These are phyloP conservation scores for Epinephelus moara DNA, from an alignment of 2,113 vertebrate genomes.

Conservation along the genomic window DNA sequence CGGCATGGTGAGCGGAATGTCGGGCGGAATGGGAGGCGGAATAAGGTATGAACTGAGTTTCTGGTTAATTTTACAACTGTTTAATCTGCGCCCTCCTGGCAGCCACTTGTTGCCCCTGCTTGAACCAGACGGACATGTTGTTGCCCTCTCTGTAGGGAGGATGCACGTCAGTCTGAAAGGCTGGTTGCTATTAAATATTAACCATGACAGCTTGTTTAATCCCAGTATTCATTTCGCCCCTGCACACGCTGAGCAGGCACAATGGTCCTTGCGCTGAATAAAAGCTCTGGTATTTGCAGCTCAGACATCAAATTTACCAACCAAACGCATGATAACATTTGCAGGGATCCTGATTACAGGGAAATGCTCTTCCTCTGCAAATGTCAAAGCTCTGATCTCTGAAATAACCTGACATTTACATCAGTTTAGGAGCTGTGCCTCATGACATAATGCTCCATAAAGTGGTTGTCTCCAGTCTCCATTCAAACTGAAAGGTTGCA, in stretches of 20 bases:
- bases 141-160: not conserved
- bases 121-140: not conserved
- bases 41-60: constrained; percentile 29
- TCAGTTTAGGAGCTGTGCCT: not conserved
- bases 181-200: constrained; percentile 48
- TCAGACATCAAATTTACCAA: not conserved
- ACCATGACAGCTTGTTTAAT: not conserved
- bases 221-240: not conserved
- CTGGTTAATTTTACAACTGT: not conserved
- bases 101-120: constrained; percentile 26
- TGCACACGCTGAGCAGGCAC: not conserved
- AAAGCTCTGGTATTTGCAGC: not conserved
- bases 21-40: constrained; percentile 11
- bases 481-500: not conserved
- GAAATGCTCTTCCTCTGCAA: not conserved
- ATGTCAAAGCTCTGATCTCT: not conserved
- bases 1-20: not conserved
- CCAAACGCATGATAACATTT: not conserved
- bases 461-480: not conserved
- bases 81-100: not conserved
- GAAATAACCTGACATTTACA: not conserved
- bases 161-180: not conserved
- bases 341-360: not conserved
- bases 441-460: not conserved
- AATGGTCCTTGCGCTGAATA: too few species aligned